Conservation (phyloP, 2,113 vertebrate species). For the Protomyctophum bolini region DNA sequence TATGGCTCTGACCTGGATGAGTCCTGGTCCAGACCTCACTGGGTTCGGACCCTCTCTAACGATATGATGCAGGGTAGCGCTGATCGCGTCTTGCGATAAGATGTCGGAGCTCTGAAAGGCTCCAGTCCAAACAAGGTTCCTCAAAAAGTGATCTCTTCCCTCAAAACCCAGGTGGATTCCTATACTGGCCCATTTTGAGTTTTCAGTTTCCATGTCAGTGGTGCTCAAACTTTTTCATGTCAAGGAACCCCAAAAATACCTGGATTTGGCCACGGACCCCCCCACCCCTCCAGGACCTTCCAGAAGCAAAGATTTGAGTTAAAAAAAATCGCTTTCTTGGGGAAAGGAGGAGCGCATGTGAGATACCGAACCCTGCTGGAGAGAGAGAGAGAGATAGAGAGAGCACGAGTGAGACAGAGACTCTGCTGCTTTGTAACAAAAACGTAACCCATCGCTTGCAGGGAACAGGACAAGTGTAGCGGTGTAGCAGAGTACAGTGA, state of each 20-base stretch:
- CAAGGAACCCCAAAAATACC: too few relatives aligned
- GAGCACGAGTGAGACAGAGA: not conserved
- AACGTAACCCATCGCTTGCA: conserved; percentile 18
- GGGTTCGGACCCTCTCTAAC: conserved; percentile 8
- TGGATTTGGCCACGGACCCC: too few relatives aligned
- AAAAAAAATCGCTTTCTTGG: conserved; percentile 4
- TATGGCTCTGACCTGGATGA: not conserved
- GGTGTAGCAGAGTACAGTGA: conserved; percentile 31
- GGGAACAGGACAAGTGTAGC: not conserved
- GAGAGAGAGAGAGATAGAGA: too few relatives aligned
- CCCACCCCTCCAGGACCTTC: too few relatives aligned
- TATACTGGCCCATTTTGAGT: not conserved
- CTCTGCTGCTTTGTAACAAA: not conserved
- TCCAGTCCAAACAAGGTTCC: not conserved
- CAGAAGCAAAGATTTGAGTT: too few relatives aligned
- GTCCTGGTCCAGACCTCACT: conserved; percentile 1
- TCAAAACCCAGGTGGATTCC: not conserved
- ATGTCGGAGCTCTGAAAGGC: conserved; percentile 33
- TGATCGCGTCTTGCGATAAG: conserved; percentile 37
- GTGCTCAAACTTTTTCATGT: too few relatives aligned
- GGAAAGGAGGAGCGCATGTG: conserved; percentile 5
- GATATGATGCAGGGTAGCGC: conserved; percentile 50
- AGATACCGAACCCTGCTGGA: conserved; percentile 4
- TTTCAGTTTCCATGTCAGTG: too few relatives aligned
- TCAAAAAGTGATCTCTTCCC: conserved; percentile 12